These are phyloP conservation scores for Pomacea maculata DNA, from an alignment of 1,140 invertebrate species.

Conservation along the genomic window DNA sequence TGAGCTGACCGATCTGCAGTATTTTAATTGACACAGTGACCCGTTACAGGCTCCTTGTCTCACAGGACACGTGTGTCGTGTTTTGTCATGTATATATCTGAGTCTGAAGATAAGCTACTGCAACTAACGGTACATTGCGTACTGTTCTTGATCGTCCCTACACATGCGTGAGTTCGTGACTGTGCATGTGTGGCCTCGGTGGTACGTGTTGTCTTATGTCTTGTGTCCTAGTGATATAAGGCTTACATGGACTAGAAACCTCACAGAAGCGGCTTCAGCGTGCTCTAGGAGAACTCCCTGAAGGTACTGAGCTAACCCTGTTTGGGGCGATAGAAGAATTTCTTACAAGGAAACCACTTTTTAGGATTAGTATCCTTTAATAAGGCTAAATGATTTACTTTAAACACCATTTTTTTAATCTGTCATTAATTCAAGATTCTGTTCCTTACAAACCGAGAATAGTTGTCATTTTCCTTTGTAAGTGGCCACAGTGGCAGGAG, in stretches of 20 bases:
- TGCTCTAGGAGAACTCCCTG: neutral
- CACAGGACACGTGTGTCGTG: neutral
- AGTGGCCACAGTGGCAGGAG: too few relatives aligned
- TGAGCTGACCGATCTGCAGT: neutral
- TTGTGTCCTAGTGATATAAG: neutral
- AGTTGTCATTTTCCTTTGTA: too few relatives aligned
- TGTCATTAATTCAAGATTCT: too few relatives aligned
- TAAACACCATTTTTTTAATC: too few relatives aligned
- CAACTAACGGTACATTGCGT: too few relatives aligned
- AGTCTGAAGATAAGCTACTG: neutral
- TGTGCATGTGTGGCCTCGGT: neutral
- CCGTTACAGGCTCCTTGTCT: neutral
- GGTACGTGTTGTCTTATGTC: neutral
- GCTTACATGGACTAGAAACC: neutral
- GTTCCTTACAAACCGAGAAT: too few relatives aligned
- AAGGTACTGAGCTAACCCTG: neutral
- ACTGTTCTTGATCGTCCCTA: neutral
- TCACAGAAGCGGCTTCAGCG: neutral
- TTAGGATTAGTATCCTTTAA: neutral
- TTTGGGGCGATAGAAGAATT: neutral
- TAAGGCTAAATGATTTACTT: too few relatives aligned
- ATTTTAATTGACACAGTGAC: neutral
- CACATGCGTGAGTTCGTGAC: neutral
- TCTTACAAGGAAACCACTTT: neutral
- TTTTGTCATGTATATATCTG: neutral